phyloP scores from a whole-genome alignment of 2,797 vertebrate species.

The Pantherophis alleghaniensis region DNA sequence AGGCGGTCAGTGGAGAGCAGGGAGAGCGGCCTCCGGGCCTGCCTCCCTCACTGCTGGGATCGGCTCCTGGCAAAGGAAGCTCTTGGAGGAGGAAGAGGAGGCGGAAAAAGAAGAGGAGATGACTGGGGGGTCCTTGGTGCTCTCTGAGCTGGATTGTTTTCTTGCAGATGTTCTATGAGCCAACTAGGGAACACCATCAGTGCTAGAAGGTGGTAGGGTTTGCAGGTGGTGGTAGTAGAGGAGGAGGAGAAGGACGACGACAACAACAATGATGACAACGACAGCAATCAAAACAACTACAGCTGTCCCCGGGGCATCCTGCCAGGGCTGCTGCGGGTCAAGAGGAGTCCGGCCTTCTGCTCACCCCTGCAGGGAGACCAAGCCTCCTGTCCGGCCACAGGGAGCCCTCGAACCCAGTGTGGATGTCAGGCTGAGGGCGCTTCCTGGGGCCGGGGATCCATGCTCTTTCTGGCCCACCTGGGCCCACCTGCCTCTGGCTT shows the following conservation, averaged over 20 bases:
- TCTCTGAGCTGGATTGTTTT: not conserved
- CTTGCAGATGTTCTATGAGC: not conserved
- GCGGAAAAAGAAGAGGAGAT: no score
- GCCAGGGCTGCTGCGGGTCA: not conserved
- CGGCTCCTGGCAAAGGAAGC: not conserved
- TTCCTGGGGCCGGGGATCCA: not conserved
- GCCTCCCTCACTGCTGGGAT: not conserved
- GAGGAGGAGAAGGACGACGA: not conserved
- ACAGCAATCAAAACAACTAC: no score
- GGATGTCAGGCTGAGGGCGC: no score
- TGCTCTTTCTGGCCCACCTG: not conserved
- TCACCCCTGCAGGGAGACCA: not conserved
- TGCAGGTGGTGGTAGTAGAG: not conserved
- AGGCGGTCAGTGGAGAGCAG: slow-evolving; percentile 45
- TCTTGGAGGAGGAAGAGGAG: not conserved
- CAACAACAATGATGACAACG: no score
- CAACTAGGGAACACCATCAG: not conserved
- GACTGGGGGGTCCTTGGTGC: not conserved
- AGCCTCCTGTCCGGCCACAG: not conserved
- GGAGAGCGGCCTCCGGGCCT: not conserved
- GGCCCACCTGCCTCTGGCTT: not conserved
- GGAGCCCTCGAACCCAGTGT: not conserved
- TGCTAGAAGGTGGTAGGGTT: not conserved
- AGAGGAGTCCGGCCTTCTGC: not conserved
- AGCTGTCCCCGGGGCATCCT: not conserved